Base-by-base conservation (phyloP, 2,888 invertebrate genomes). In the Neoscelio sp. region DNA sequence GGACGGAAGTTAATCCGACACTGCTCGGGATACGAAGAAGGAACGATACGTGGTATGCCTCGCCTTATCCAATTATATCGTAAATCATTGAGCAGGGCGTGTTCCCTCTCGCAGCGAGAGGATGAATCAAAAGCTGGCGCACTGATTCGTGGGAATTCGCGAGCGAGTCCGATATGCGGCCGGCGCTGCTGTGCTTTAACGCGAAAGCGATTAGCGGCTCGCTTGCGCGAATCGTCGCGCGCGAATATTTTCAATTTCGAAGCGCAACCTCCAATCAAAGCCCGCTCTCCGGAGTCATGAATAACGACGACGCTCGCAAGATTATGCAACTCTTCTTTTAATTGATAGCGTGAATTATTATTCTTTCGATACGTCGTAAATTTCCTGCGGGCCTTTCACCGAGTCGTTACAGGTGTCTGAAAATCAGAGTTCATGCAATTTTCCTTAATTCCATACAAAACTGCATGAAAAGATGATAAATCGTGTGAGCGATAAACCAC, bases 41-140 rank as follows among this genome's bases (percentile, higher is more conserved):
- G 26, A 15, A 42, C 60, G 68, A 40, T 70, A 46, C 33, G 60
- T 23, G 73, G 58, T 48, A 65, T 60, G 75, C 71, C 65, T 71
- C 75, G 76, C 75, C 77, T 75, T 74, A 76, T 79, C 79, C 79
- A 83, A 83, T 83, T 82, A 81, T 62, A 76, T 71, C 82, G 79
- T 82, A 82, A 82, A 81, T 83, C 82, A 83, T 82, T 77, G 62
- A 20, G 40, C 80, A 76, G 82, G 80, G 78, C 76, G 75, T 77
- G 78, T 80, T 40, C 75, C 23, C 35, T 42, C 77, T 46, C 65
- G 46, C 56, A 48, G 50, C 56, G 68, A 73, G 78, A 80, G 70
- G 78, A 80, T 76, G 80, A 78, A 80, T 80, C 80, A 68, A 75
- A 54, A 70, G 67, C 70, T 65, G 67, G 62, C 74, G 58, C 65